Conservation (phyloP, 2,888 invertebrate species). For the Vesta saturnalis region DNA sequence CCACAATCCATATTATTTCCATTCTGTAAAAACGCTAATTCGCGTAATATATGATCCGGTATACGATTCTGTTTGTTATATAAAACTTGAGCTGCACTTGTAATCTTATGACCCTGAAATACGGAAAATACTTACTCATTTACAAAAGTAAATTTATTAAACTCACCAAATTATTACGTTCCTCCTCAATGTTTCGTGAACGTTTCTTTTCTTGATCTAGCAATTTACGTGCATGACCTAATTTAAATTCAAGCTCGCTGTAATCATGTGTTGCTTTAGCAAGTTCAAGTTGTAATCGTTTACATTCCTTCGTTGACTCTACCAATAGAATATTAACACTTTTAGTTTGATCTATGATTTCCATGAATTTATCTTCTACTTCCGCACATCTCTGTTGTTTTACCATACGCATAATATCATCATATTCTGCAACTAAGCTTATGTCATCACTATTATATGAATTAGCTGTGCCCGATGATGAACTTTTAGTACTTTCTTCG, state of each 20-base stretch:
- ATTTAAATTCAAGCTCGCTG: conserved; percentile 79
- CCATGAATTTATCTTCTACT: conserved; percentile 78
- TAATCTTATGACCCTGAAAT: conserved; percentile 68
- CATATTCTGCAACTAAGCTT: conserved; percentile 75
- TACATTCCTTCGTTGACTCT: conserved; percentile 76
- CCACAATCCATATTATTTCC: conserved; percentile 56
- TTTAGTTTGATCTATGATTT: conserved; percentile 78
- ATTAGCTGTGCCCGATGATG: conserved; percentile 10
- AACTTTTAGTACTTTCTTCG: conserved; percentile 21
- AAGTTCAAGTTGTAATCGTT: conserved; percentile 74
- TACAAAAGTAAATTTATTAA: neutral
- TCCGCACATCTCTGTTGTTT: conserved; percentile 71
- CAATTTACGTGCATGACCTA: conserved; percentile 82
- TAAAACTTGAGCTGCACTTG: conserved; percentile 77
- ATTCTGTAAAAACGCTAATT: conserved; percentile 79
- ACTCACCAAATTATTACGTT: conserved; percentile 76
- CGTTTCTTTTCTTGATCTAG: conserved; percentile 82
- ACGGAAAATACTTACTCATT: neutral
- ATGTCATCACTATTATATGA: conserved; percentile 53
- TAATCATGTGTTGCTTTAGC: conserved; percentile 77
- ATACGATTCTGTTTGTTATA: conserved; percentile 72
- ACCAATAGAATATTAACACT: conserved; percentile 76
- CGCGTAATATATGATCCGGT: conserved; percentile 84
- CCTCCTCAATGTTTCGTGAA: conserved; percentile 74
- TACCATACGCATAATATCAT: conserved; percentile 76